Percentiles rank a stretch among this genome's conserved stretches.
Evolutionary conservation across 1,140 invertebrate genomes (phyloP).

Genomic region (Bombus haemorrhoidalis): DNA sequence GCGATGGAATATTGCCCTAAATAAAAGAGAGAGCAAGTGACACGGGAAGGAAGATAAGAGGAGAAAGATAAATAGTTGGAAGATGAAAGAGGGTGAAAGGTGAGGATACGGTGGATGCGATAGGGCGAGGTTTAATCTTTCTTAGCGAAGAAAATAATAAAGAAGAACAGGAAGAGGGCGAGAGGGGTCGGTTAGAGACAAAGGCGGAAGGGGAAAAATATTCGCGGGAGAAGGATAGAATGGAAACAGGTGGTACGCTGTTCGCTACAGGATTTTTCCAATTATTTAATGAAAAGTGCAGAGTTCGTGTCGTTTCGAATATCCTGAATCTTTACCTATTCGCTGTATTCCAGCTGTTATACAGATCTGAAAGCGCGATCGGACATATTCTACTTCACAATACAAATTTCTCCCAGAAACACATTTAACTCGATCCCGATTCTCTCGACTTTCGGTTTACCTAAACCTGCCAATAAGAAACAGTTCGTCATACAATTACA

Average conservation of each 20-base stretch:
- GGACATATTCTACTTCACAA: no score
- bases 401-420: no score
- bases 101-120: slow-evolving; percentile 24
- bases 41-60: slow-evolving; percentile 42
- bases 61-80: slow-evolving; percentile 50
- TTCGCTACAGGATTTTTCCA: neutral
- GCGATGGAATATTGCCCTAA: slow-evolving; percentile 30
- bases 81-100: slow-evolving; percentile 34
- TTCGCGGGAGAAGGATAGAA: neutral
- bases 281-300: neutral
- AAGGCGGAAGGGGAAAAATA: neutral
- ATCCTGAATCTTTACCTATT: no score
- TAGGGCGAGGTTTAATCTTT: slow-evolving; percentile 42
- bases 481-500: no score
- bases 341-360: no score
- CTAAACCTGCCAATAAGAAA: no score
- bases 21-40: slow-evolving; percentile 30
- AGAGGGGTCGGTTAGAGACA: neutral
- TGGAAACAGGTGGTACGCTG: neutral
- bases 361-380: no score
- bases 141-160: slow-evolving; percentile 35
- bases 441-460: no score
- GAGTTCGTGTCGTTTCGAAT: no score
- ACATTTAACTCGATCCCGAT: no score
- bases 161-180: neutral